Percentiles rank a stretch among this genome's conserved stretches.
These are phyloP conservation scores for Lasius fuliginosus DNA, from an alignment of 2,888 invertebrate genomes.

Conservation along the genomic window DNA sequence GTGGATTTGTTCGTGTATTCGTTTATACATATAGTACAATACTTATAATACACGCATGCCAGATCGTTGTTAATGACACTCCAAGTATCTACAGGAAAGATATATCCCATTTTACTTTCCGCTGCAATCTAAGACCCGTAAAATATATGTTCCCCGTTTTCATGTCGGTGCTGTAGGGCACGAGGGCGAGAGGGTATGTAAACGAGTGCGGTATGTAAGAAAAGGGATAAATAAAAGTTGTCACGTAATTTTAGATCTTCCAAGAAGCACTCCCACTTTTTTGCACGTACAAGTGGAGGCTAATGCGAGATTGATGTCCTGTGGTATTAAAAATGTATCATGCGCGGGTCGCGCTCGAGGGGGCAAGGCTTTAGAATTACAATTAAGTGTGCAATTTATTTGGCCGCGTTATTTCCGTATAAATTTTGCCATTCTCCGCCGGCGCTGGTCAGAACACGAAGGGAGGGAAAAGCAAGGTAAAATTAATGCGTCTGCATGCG, in stretches of 20 bases:
- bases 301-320: slow-evolving; percentile 80
- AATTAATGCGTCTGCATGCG: slow-evolving; percentile 73
- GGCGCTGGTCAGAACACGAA: slow-evolving; percentile 45
- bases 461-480: slow-evolving; percentile 63
- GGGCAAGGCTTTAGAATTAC: slow-evolving; percentile 75
- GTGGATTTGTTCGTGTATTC: background rate
- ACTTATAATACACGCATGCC: background rate
- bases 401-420: slow-evolving; percentile 71
- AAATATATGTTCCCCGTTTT: slow-evolving; percentile 44
- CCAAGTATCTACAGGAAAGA: background rate
- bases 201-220: slow-evolving; percentile 34
- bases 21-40: background rate
- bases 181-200: slow-evolving; percentile 26
- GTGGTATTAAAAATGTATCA: slow-evolving; percentile 81
- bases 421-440: slow-evolving; percentile 65
- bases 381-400: slow-evolving; percentile 79
- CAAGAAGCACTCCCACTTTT: slow-evolving; percentile 59
- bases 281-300: slow-evolving; percentile 66
- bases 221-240: slow-evolving; percentile 32
- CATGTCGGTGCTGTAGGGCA: slow-evolving; percentile 28
- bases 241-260: slow-evolving; percentile 60
- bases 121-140: slow-evolving; percentile 45
- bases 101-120: slow-evolving; percentile 47
- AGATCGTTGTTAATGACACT: slow-evolving; percentile 13
- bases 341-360: slow-evolving; percentile 66